Evolutionary conservation across 1,140 invertebrate genomes (phyloP).

Genomic region (Pogonomyrmex barbatus): DNA sequence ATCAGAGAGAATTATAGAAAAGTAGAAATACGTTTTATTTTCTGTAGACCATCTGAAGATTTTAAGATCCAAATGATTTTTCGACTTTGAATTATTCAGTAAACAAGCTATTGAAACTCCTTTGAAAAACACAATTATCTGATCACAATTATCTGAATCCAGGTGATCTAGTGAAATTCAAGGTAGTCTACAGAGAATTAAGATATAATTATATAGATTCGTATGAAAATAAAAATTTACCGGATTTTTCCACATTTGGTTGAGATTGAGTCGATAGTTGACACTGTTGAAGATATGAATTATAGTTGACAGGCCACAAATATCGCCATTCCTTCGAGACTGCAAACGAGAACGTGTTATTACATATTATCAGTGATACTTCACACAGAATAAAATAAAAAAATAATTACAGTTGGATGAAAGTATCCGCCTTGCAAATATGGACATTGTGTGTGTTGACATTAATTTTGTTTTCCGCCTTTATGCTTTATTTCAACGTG

Average conservation of each 20-base stretch:
- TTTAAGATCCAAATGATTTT: no score
- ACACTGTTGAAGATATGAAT: slow-evolving; percentile 1
- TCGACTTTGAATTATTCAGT: no score
- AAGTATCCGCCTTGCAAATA: slow-evolving; percentile 45
- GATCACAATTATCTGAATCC: no score
- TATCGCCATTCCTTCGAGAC: slow-evolving; percentile 50
- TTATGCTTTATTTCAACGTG: neutral
- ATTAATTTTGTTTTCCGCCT: neutral
- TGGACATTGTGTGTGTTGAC: slow-evolving; percentile 62
- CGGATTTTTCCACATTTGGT: slow-evolving; percentile 5
- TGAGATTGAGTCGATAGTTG: slow-evolving; percentile 58
- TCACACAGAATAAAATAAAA: slow-evolving; percentile 5
- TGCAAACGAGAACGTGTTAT: slow-evolving; percentile 32
- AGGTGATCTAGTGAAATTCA: no score
- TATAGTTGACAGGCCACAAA: slow-evolving; percentile 37
- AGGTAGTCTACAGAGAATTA: no score
- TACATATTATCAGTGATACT: neutral
- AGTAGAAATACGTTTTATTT: no score
- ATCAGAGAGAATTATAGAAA: neutral
- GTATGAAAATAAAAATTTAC: slow-evolving; percentile 50
- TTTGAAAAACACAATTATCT: no score
- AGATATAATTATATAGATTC: neutral
- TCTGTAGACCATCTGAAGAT: no score
- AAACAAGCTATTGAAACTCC: no score
- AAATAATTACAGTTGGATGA: slow-evolving; percentile 63